Conservation (phyloP, 2,888 invertebrate genomes). For the Euzetes globulus region DNA sequence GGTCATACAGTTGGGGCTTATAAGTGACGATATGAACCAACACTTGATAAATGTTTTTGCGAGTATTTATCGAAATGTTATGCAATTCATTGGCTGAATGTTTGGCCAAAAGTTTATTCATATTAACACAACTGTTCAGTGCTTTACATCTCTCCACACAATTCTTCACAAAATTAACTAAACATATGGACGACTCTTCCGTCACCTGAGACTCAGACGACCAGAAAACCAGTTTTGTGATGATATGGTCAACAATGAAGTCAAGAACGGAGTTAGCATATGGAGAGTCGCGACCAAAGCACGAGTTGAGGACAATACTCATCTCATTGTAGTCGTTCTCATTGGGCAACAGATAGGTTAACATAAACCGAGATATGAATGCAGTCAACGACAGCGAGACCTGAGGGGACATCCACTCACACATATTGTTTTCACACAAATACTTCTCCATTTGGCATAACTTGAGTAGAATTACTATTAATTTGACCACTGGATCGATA, state of each 20-base stretch:
- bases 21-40: conserved; percentile 48
- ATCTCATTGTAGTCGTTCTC: conserved; percentile 57
- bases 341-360: conserved; percentile 61
- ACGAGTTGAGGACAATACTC: conserved; percentile 56
- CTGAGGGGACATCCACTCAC: conserved; percentile 66
- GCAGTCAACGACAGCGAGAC: conserved; percentile 67
- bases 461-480: conserved; percentile 63
- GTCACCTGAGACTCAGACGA: conserved; percentile 26
- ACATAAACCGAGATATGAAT: conserved; percentile 69
- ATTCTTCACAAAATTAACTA: conserved; percentile 33
- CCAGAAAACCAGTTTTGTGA: conserved; percentile 31
- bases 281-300: conserved; percentile 61
- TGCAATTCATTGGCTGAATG: conserved; percentile 41
- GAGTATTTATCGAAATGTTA: conserved; percentile 57
- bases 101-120: conserved; percentile 38
- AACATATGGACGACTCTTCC: conserved; percentile 28
- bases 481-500: conserved; percentile 46
- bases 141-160: conserved; percentile 38
- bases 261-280: conserved; percentile 58
- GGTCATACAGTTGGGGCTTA: conserved; percentile 20
- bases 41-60: conserved; percentile 47
- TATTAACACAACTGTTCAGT: conserved; percentile 38
- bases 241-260: conserved; percentile 59
- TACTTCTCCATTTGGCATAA: conserved; percentile 68
- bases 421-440: conserved; percentile 61